Conservation (phyloP, 2,797 vertebrate species). For the Poecilia gillii region DNA sequence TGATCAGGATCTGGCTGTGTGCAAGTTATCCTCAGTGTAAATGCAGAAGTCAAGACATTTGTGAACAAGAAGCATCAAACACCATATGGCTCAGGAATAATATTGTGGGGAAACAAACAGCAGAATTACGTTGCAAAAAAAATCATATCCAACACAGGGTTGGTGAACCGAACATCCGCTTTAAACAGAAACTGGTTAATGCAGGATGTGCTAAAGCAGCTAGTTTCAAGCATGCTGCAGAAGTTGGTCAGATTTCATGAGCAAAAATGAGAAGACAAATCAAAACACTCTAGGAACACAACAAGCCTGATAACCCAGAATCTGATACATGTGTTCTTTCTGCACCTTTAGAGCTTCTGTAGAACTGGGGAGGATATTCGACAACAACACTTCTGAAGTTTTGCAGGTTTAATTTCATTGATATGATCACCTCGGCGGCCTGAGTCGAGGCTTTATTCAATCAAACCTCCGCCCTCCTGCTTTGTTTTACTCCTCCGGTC, state of each 20-base stretch:
- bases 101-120: not conserved
- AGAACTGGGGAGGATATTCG: slow-evolving; percentile 52
- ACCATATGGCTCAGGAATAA: too few relatives aligned
- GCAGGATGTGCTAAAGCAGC: not conserved
- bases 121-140: not conserved
- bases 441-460: slow-evolving; percentile 44
- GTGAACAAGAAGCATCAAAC: not conserved
- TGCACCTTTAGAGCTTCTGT: slow-evolving; percentile 57
- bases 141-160: not conserved
- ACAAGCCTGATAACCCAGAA: slow-evolving; percentile 1
- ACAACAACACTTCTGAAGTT: slow-evolving; percentile 52
- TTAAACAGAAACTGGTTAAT: too few relatives aligned
- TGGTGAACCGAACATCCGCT: too few relatives aligned
- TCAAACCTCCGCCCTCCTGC: slow-evolving; percentile 29
- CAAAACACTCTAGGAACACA: not conserved
- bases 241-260: not conserved
- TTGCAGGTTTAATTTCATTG: slow-evolving; percentile 66
- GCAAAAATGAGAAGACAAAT: not conserved
- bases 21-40: too few relatives aligned
- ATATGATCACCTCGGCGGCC: slow-evolving; percentile 61
- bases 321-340: slow-evolving; percentile 25
- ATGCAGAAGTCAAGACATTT: not conserved
- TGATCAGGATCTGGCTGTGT: too few relatives aligned
- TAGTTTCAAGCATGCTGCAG: not conserved
- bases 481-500: slow-evolving; percentile 4